Evolutionary conservation across 2,113 vertebrate species (phyloP), one percentile per base, ranked within the genome.

Genomic region (Lycaon pictus): DNA sequence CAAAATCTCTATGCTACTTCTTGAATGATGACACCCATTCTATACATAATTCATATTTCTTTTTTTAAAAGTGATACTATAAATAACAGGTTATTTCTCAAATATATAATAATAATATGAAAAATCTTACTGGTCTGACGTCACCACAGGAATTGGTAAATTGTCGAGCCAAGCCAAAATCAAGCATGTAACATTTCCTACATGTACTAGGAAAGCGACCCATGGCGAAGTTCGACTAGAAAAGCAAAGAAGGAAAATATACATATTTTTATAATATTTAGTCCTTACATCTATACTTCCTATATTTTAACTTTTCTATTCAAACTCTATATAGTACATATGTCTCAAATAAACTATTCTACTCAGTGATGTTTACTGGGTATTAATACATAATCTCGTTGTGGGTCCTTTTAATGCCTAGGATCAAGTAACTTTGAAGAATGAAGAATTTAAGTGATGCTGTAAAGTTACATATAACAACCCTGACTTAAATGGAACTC

Each of bases 81-180:
- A 94, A 96, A 83, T 19, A 95, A 83, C 11, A 98, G 69, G 51
- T 48, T 97, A 95, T 93, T 71, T 96, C 37, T 90, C 60, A 97
- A 88, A 76, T 93, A 95, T 63, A 84, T 95, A 80, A 97, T 81
- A 95, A 80, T 92, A 97, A 88, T 48, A 93, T 74, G 89, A 67
- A 96, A 91, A 91, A 94, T 99, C 99, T 99, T 98, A 99, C 99
- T 98, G 99, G 99, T 99, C 99, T 99, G 98, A 99, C 99, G 97
- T 99, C 99, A 97, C 99, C 99, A 98, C 99, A 99, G 7, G 99
- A 99, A 98, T 99, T 99, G 98, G 99, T 99, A 99, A 99, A 99
- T 95, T 99, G 99, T 58, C 99, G 99, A 79, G 99, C 99, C 98
- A 99, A 99, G 98, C 99, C 99, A 97, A 99, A 99, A 98, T 99